Evolutionary conservation across 2,888 invertebrate genomes (phyloP), one percentile per base, ranked within the genome.

Genomic region (Luffia ferchaultella): DNA sequence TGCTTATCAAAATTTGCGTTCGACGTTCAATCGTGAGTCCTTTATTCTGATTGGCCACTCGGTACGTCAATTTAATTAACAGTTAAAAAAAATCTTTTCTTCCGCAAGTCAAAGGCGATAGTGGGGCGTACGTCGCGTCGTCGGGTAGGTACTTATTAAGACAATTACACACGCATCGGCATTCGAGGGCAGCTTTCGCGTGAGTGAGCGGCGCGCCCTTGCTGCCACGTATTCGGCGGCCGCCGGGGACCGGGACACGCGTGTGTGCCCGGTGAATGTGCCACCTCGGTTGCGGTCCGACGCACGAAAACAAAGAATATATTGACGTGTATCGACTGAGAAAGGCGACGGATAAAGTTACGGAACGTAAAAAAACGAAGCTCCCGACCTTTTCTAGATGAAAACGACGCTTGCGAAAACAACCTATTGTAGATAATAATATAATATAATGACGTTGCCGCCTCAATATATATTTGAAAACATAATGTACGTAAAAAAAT

Each of bases 191-290:
- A 30, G 30, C 30, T 30, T 30, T 30, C 30, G 49, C 49, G 49
- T 49, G 49, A 49, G 49, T 49, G 49, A 49, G 20, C 49, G 49
- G 49, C 19, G 49, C 43, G 49, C 49, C 43, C 43, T 43, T 42
- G 49, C 42, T 43, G 18, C 18, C 42, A 20, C 43, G 47, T 40
- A 40, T 48, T 41, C 48, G 3, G 43, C 20, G 49, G 5, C 17
- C 41, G 41, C 48, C 17, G 16, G n/a, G 42, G n/a, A 43, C 42
- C 42, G 42, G 43, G 5, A 12, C 30, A 12, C 41, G 19, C 18
- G 40, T 42, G 42, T 48, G 30, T 12, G 30, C 30, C 30, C 30
- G 30, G 30, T 30, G 30, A 30, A 30, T 30, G 30, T 30, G 30
- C 30, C 30, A 12, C 30, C 30, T 3, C 12, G 30, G 30, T 30